Evolutionary conservation across 2,797 vertebrate genomes (phyloP), one percentile per base, ranked within the genome.

Genomic region (Mergus octosetaceus): DNA sequence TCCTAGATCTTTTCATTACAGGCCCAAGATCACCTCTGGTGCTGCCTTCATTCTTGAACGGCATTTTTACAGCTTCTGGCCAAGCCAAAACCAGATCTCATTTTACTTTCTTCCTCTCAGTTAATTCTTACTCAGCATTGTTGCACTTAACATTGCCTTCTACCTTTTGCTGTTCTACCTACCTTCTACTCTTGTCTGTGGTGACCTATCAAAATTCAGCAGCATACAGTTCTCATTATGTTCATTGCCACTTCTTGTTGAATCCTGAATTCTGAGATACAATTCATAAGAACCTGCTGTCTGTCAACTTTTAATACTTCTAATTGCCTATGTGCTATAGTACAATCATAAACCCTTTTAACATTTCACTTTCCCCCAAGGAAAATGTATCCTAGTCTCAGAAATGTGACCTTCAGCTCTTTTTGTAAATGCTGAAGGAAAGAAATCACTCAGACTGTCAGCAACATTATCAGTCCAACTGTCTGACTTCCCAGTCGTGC

Each of bases 331-430:
- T 87, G 79, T 88, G 61, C 61, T 85, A 64, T 79, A 36, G 24
- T 87, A 76, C 53, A 95, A 89, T 87, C 82, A 87, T 79, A 84
- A 74, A 93, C 38, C 30, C 75, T 94, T 95, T 95, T 95, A 95
- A 95, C 51, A 84, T 96, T 91, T 93, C 84, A 54, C 45, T 86
- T 90, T 12, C 13, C 66, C n/a, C 8, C 20, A 62, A 91, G 75
- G 57, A 87, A 95, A 92, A 89, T 25, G 13, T 68, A 88, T 85
- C 72, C 73, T 90, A 76, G 54, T 74, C 47, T 84, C 62, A 75
- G 62, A 76, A 94, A 75, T 91, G 71, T 93, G 89, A 92, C 93
- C 93, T 96, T 96, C 87, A 92, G 27, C 9, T 87, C 30, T 62
- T 82, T 92, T 87, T 91, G 69, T 91, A 90, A 95, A 60, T 66